phyloP scores from a whole-genome alignment of 2,888 invertebrate species.

The Rutpela maculata region DNA sequence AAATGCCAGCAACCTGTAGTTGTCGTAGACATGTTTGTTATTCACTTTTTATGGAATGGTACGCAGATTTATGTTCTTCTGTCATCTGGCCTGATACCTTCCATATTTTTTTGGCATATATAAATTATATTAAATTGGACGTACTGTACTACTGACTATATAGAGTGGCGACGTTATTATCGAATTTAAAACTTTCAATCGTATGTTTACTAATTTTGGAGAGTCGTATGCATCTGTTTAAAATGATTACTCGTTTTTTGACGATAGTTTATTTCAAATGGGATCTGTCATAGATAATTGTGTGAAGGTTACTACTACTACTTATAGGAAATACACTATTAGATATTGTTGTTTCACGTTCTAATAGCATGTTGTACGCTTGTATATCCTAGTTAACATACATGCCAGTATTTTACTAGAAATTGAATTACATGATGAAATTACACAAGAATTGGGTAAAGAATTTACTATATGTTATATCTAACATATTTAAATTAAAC shows the following conservation, averaged over 20 bases:
- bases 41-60: too few relatives aligned
- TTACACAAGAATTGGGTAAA: not conserved
- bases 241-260: not conserved
- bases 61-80: too few relatives aligned
- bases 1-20: too few relatives aligned
- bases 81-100: too few relatives aligned
- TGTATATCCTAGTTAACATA: not conserved
- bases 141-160: too few relatives aligned
- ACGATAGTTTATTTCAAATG: not conserved
- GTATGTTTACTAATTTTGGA: too few relatives aligned
- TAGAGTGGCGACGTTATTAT: too few relatives aligned
- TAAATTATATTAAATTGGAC: too few relatives aligned
- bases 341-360: not conserved
- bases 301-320: not conserved
- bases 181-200: too few relatives aligned
- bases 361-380: not conserved
- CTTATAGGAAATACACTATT: not conserved
- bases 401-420: not conserved
- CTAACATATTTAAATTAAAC: conserved; percentile 2
- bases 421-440: not conserved
- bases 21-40: too few relatives aligned
- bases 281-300: not conserved
- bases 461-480: not conserved
- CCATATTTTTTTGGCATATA: too few relatives aligned
- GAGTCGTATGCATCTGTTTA: too few relatives aligned